Evolutionary conservation across 2,797 vertebrate species (phyloP).

Genomic region (Poecilia velifera): DNA sequence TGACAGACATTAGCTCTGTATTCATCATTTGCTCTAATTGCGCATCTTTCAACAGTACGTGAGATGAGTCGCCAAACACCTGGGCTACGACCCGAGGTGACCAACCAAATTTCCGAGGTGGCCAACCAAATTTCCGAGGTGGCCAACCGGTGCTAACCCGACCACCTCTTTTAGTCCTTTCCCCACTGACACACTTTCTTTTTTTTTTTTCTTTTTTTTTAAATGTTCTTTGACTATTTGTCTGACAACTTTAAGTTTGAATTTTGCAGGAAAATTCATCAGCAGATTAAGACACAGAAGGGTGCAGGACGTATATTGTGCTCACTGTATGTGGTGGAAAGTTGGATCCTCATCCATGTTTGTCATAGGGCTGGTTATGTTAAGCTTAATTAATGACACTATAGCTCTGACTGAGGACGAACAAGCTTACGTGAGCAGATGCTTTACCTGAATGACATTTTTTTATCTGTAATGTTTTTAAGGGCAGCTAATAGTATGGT

Average conservation of each 20-base stretch:
- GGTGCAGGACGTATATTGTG: background rate
- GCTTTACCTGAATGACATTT: background rate
- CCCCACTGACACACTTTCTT: background rate
- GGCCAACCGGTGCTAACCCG: background rate
- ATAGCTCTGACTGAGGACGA: background rate
- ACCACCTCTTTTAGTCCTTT: background rate
- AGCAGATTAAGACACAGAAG: background rate
- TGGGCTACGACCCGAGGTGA: background rate
- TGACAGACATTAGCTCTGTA: background rate
- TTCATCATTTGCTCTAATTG: background rate
- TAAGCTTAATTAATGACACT: background rate
- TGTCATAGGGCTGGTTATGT: background rate
- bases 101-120: no score
- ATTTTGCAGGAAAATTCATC: background rate
- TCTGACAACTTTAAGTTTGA: background rate
- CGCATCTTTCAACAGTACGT: background rate
- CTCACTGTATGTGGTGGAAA: background rate
- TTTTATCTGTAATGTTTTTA: background rate
- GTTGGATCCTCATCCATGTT: background rate
- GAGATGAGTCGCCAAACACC: background rate
- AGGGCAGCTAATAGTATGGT: background rate
- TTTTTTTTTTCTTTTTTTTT: no score
- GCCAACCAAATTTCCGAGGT: no score
- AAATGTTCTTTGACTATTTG: background rate
- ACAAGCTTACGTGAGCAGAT: background rate